Evolutionary conservation across 1,140 invertebrate genomes (phyloP), one percentile per base, ranked within the genome.

Genomic region (Rhagoletis zephyria): DNA sequence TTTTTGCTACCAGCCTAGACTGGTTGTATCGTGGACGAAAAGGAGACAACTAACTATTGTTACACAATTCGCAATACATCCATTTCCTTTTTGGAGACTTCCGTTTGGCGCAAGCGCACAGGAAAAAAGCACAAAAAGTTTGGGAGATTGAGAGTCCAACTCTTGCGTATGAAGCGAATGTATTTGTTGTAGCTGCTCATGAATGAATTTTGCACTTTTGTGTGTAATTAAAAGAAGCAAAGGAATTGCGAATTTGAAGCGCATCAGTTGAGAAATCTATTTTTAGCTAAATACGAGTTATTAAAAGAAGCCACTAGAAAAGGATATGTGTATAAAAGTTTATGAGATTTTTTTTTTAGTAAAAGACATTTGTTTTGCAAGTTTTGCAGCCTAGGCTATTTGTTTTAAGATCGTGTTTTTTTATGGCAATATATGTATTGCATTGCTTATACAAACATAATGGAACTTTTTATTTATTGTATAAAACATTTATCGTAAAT

Each of bases 281-380:
- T 81, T 81, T 81, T 81, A 81, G 74, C 74, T 81, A 81, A 81
- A 19, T 19, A 19, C 48, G n/a, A 30, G 74, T 81, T 81, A 51
- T 81, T 81, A 81, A 81, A 81, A 81, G 74, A 3, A 81, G 5
- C 48, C 16, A 3, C 14, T 56, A 3, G 14, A 81, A 19, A 81
- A 9, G 12, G 16, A 63, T 63, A 63, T 14, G 61, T 63, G n/a
- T 9, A 56, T 19, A n/a, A 30, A 30, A 30, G 30, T 30, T 30
- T 30, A 30, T 30, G 30, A 30, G 30, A 30, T 30, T 30, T 30
- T 30, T 30, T 30, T 30, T 30, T 30, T 30, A 30, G 30, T 30
- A 30, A 30, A 30, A 30, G 30, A 30, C 30, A 30, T 30, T 30
- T 30, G 1, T 30, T 30, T 30, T 30, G 30, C 30, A 30, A 30